Conservation (phyloP, 1,140 invertebrate genomes). For the Drosophila nannoptera region DNA sequence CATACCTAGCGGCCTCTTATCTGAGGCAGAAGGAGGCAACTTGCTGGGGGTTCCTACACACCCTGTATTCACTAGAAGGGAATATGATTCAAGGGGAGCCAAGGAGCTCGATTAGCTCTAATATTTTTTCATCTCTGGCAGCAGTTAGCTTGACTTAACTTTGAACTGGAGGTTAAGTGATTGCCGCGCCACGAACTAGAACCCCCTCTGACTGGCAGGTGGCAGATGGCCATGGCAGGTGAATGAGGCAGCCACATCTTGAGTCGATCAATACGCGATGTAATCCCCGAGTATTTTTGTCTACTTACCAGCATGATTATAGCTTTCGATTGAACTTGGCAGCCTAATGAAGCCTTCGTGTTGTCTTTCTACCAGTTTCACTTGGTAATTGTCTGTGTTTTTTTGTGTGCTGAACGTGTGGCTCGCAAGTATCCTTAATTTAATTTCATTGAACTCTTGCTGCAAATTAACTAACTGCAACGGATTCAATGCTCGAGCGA, state of each 20-base stretch:
- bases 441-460: conserved; percentile 48
- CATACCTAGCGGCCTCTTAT: too few relatives aligned
- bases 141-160: too few relatives aligned
- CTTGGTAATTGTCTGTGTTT: conserved; percentile 25
- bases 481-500: conserved; percentile 43
- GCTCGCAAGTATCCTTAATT: conserved; percentile 57
- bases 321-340: conserved; percentile 8
- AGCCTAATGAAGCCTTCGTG: conserved; percentile 1
- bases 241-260: not conserved
- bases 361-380: conserved; percentile 17
- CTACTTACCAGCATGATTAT: conserved; percentile 43
- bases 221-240: too few relatives aligned
- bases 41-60: too few relatives aligned
- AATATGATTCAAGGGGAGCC: too few relatives aligned
- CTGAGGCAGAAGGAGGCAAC: too few relatives aligned
- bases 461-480: conserved; percentile 26
- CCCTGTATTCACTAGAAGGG: too few relatives aligned
- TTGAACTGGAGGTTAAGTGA: too few relatives aligned
- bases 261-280: not conserved
- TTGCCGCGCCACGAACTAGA: too few relatives aligned
- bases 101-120: too few relatives aligned
- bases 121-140: too few relatives aligned
- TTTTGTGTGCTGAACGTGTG: conserved; percentile 1
- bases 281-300: not conserved
- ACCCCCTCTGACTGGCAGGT: too few relatives aligned